Conservation (phyloP, 2,888 invertebrate species). For the Melieria crassipennis region DNA sequence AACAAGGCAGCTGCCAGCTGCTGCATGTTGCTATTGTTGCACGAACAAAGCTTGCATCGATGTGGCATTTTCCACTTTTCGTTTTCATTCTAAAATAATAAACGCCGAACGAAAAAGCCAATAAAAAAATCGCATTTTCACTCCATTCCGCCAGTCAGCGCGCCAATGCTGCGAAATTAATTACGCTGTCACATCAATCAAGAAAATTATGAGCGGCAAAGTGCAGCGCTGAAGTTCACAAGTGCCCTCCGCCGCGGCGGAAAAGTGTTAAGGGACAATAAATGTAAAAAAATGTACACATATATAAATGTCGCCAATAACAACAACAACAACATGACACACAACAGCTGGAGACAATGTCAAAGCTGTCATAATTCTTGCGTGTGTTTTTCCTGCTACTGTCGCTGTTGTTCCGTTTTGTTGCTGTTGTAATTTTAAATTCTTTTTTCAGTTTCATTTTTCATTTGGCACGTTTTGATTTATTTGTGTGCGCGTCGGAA, state of each 20-base stretch:
- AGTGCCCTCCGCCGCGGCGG: not conserved
- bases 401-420: not conserved
- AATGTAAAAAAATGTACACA: no score
- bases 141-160: not conserved
- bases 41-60: no score
- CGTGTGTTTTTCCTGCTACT: conserved; percentile 6
- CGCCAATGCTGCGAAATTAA: conserved; percentile 47
- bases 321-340: no score
- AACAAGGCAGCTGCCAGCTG: no score
- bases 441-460: conserved; percentile 21
- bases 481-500: no score
- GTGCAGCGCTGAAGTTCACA: not conserved
- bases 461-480: not conserved
- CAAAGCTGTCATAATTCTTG: conserved; percentile 27
- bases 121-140: no score
- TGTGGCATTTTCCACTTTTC: no score
- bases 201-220: conserved; percentile 48
- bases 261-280: conserved; percentile 4
- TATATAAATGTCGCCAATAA: no score
- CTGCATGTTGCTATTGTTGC: no score
- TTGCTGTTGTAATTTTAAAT: conserved; percentile 20
- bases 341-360: conserved; percentile 18
- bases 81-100: no score
- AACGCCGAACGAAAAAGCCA: no score
- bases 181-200: conserved; percentile 61